Conservation (phyloP, 2,888 invertebrate species). For the Cyclophora punctaria region DNA sequence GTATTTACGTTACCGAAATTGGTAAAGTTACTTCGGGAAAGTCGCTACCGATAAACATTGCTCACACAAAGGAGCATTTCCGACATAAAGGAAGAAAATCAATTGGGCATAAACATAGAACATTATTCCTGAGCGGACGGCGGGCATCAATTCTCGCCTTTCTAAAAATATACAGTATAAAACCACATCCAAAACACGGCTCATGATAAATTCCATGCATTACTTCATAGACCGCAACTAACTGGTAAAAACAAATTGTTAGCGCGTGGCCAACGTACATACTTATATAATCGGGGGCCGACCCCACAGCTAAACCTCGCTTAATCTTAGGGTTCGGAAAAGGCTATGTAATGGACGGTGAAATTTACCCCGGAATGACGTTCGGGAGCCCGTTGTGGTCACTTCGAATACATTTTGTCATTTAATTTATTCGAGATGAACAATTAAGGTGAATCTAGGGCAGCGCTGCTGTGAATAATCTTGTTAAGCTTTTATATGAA, state of each 20-base stretch:
- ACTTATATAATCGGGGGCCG: constrained; percentile 16
- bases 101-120: too few relatives aligned
- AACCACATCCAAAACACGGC: neutral
- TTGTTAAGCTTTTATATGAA: too few relatives aligned
- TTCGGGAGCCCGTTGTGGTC: constrained; percentile 17
- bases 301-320: constrained; percentile 10
- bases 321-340: constrained; percentile 22
- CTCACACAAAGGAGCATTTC: too few relatives aligned
- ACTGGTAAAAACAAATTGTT: constrained; percentile 26
- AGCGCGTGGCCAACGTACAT: constrained; percentile 19
- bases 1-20: too few relatives aligned
- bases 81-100: too few relatives aligned
- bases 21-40: too few relatives aligned
- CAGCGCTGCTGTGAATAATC: too few relatives aligned
- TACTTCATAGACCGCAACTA: constrained; percentile 15
- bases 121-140: too few relatives aligned
- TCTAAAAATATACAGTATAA: too few relatives aligned
- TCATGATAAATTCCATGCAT: constrained; percentile 21
- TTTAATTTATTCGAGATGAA: constrained; percentile 5
- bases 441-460: neutral
- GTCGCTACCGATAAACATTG: too few relatives aligned
- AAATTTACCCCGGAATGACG: constrained; percentile 22
- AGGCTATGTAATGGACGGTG: constrained; percentile 24
- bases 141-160: too few relatives aligned
- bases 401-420: constrained; percentile 9